Conservation (phyloP, 2,888 invertebrate genomes). For the Pemphredon lugubris region DNA sequence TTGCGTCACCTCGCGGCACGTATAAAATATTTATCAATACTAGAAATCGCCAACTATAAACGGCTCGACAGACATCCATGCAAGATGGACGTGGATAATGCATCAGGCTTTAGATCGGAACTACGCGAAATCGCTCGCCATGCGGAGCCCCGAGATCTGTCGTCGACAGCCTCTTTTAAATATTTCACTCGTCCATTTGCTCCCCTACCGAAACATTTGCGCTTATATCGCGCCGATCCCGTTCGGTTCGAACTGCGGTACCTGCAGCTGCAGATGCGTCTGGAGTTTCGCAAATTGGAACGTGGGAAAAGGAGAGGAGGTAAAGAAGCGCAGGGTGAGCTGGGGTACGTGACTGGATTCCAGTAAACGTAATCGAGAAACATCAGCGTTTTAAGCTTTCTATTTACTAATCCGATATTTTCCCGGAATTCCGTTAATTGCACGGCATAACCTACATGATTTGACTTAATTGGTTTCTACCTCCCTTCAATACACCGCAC, state of each 20-base stretch:
- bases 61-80: not conserved
- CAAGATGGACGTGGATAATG: not conserved
- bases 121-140: not conserved
- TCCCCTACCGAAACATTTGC: constrained; percentile 59
- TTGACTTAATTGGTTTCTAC: not conserved
- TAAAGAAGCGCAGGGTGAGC: constrained; percentile 5
- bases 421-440: not conserved
- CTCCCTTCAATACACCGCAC: no score
- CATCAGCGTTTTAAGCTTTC: constrained; percentile 37
- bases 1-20: no score
- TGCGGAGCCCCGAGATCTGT: constrained; percentile 2
- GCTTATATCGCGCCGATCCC: constrained; percentile 4
- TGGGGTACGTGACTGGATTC: constrained; percentile 40
- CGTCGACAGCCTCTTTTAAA: constrained; percentile 62
- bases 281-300: constrained; percentile 38
- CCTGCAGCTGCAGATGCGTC: constrained; percentile 28
- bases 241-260: constrained; percentile 3
- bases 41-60: not conserved
- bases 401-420: constrained; percentile 11
- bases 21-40: no score
- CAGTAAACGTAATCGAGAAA: constrained; percentile 28
- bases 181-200: constrained; percentile 70
- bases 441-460: not conserved
- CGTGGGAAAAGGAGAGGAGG: constrained; percentile 19
- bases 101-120: constrained; percentile 9